Evolutionary conservation across 2,888 invertebrate species (phyloP).

Genomic region (Nomada goodeniana): DNA sequence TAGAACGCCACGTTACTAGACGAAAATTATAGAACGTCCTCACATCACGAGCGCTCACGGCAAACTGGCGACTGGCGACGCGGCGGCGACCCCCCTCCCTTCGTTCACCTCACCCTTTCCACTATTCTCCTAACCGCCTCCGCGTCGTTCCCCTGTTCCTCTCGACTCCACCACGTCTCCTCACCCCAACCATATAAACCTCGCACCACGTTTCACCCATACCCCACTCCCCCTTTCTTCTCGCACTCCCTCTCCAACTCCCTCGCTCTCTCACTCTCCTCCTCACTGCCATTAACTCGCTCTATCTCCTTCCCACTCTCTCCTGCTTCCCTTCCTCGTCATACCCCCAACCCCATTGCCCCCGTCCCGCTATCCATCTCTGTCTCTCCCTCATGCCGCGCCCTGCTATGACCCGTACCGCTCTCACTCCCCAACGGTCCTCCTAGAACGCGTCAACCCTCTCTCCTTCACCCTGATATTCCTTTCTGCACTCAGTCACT

Average conservation of each 20-base stretch:
- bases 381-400: slow-evolving; percentile 82
- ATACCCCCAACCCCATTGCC: slow-evolving; percentile 1
- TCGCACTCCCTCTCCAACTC: slow-evolving; percentile 65
- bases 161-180: slow-evolving; percentile 70
- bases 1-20: slow-evolving; percentile 65
- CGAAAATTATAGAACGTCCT: slow-evolving; percentile 87
- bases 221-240: slow-evolving; percentile 82
- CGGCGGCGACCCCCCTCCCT: slow-evolving; percentile 82
- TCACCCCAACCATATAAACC: slow-evolving; percentile 77
- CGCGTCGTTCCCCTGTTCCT: slow-evolving; percentile 68
- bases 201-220: slow-evolving; percentile 80
- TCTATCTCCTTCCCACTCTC: slow-evolving; percentile 14
- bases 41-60: slow-evolving; percentile 93
- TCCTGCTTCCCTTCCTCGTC: slow-evolving; percentile 72
- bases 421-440: slow-evolving; percentile 81
- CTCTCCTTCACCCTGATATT: slow-evolving; percentile 42
- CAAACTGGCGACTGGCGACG: slow-evolving; percentile 88
- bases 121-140: slow-evolving; percentile 67
- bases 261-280: slow-evolving; percentile 52
- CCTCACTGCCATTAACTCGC: not conserved
- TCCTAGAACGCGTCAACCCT: slow-evolving; percentile 70
- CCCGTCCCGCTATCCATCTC: slow-evolving; percentile 62
- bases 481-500: slow-evolving; percentile 29
- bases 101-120: slow-evolving; percentile 70
- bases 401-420: slow-evolving; percentile 69